Conservation (phyloP, 35 echinoderm and acorn worm species). For the Hemicentrotus pulcherrimus region DNA sequence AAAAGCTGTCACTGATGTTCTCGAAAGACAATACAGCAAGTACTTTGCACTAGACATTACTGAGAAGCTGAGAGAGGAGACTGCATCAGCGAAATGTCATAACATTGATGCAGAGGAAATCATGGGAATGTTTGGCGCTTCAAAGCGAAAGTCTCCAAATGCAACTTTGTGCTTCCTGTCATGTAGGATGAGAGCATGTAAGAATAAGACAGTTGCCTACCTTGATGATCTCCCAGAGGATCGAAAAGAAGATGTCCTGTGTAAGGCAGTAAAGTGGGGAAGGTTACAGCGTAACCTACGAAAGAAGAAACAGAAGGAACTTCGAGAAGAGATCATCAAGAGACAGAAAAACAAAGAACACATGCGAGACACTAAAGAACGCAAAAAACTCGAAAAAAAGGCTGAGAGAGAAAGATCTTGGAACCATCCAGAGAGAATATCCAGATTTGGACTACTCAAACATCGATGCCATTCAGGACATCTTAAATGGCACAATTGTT, state of each 20-base stretch:
- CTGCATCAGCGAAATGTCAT: background rate
- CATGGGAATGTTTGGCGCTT: slow-evolving; percentile 58
- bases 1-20: background rate
- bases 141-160: background rate
- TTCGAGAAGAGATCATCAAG: slow-evolving; percentile 23
- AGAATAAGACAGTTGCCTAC: slow-evolving; percentile 47
- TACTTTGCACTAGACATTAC: slow-evolving; percentile 8
- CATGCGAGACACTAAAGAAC: background rate
- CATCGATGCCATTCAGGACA: background rate
- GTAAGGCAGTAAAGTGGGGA: background rate
- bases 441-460: background rate
- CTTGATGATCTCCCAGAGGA: slow-evolving; percentile 25
- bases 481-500: background rate
- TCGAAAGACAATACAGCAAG: slow-evolving; percentile 20
- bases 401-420: background rate
- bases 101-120: slow-evolving; percentile 46
- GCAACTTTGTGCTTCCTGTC: slow-evolving; percentile 46
- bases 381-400: background rate
- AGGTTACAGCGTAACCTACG: background rate
- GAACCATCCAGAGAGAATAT: background rate
- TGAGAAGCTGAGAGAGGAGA: background rate
- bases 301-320: slow-evolving; percentile 16
- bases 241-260: background rate
- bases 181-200: slow-evolving; percentile 46
- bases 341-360: too few relatives aligned